Evolutionary conservation across 2,113 vertebrate genomes (phyloP).

Genomic region (Silurus asotus): DNA sequence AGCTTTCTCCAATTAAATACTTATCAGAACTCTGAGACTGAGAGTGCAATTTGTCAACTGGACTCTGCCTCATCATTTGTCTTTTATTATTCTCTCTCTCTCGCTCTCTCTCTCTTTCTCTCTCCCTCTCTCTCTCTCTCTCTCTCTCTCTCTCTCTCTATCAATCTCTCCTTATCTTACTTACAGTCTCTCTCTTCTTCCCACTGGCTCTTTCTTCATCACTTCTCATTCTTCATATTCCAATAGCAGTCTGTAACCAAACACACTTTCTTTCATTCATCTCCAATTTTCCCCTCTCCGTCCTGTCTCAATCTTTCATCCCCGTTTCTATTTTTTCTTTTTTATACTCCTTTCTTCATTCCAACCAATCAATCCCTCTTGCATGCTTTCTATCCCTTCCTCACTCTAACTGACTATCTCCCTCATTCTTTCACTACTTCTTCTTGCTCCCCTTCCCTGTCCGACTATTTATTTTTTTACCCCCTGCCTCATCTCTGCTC

Average conservation of each 20-base stretch:
- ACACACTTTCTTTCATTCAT: not conserved
- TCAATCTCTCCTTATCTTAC: slow-evolving; percentile 9
- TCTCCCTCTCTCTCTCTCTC: not conserved
- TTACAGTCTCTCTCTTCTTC: slow-evolving; percentile 19
- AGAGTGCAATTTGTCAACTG: slow-evolving; percentile 11
- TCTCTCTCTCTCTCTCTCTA: not conserved
- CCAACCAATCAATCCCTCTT: not conserved
- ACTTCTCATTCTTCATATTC: slow-evolving; percentile 18
- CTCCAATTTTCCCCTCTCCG: not conserved
- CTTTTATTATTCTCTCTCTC: not conserved
- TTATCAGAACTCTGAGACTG: slow-evolving; percentile 29
- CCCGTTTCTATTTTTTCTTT: not conserved
- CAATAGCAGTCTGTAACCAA: slow-evolving; percentile 12
- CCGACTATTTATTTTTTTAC: not conserved
- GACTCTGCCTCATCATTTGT: not conserved
- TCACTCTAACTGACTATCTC: not conserved
- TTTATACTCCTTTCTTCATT: not conserved
- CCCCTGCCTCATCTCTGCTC: not conserved
- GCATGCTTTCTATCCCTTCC: not conserved
- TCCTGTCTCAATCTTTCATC: not conserved
- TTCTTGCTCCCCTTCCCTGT: not conserved
- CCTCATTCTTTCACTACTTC: not conserved
- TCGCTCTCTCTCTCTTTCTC: not conserved
- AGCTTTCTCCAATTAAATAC: not conserved
- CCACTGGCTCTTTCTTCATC: not conserved